Conservation (phyloP, 2,113 vertebrate genomes). For the Rhagologus leucostigma region DNA sequence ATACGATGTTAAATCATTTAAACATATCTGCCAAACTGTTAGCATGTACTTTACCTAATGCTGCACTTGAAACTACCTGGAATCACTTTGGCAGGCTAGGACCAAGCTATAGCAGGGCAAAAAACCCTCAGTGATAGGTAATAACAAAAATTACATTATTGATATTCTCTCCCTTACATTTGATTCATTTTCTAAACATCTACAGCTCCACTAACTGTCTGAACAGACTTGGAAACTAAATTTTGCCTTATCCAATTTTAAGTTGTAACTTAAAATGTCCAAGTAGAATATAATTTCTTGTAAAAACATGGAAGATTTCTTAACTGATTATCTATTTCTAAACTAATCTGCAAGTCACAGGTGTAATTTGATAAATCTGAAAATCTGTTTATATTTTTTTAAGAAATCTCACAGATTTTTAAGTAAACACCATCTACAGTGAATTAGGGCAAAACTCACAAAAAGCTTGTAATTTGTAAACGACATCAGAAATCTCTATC, state of each 20-base stretch:
- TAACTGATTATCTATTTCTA: not conserved
- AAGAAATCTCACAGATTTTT: not conserved
- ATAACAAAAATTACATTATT: not conserved
- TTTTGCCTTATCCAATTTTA: not conserved
- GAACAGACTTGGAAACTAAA: not conserved
- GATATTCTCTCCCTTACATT: not conserved
- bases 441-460: not conserved
- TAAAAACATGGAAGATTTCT: not conserved
- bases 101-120: not conserved
- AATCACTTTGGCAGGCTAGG: not conserved
- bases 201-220: not conserved
- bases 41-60: not conserved
- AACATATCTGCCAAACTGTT: not conserved
- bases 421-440: not conserved
- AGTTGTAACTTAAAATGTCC: not conserved
- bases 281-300: not conserved
- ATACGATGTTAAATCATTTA: not conserved
- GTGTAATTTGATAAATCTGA: not conserved
- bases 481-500: not conserved
- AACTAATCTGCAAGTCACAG: not conserved
- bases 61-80: not conserved
- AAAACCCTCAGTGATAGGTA: accelerated
- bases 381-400: not conserved
- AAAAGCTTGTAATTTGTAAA: not conserved
- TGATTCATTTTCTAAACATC: not conserved